Percentiles rank a stretch among this genome's conserved stretches.
Conservation (phyloP, 1,140 invertebrate species). For the Brachionus sp. region DNA sequence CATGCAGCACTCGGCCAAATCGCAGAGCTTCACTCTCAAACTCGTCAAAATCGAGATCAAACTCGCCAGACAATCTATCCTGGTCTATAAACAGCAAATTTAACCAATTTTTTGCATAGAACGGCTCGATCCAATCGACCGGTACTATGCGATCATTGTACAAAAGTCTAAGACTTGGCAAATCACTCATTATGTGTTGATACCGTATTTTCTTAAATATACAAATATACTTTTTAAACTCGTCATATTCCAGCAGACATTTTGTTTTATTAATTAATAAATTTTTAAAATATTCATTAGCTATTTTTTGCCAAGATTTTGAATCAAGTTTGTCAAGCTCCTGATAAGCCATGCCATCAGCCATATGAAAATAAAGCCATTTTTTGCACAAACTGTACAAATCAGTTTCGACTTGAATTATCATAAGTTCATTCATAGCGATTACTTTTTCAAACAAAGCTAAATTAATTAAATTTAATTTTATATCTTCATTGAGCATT, state of each 20-base stretch:
- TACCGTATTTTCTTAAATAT: slow-evolving; percentile 14
- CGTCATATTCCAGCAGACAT: not conserved
- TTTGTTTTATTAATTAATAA: not conserved
- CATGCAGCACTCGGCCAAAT: slow-evolving; percentile 4
- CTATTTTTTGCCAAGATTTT: slow-evolving; percentile 28
- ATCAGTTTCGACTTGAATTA: slow-evolving; percentile 77
- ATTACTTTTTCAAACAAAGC: slow-evolving; percentile 66
- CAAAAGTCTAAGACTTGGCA: not conserved
- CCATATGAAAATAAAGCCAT: slow-evolving; percentile 65
- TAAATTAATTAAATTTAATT: slow-evolving; percentile 55
- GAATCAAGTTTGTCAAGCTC: not conserved
- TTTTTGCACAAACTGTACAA: slow-evolving; percentile 70
- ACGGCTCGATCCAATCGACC: slow-evolving; percentile 14
- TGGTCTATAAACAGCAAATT: slow-evolving; percentile 40
- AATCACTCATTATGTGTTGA: slow-evolving; percentile 19
- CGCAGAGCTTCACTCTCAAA: not conserved
- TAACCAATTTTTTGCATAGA: slow-evolving; percentile 14
- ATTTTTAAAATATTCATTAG: slow-evolving; percentile 39
- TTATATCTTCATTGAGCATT: slow-evolving; percentile 61
- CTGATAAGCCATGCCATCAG: slow-evolving; percentile 48
- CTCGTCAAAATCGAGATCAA: not conserved
- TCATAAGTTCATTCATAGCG: slow-evolving; percentile 67
- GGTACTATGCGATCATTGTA: slow-evolving; percentile 30
- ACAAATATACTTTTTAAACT: not conserved
- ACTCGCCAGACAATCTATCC: not conserved